Evolutionary conservation across 1,140 invertebrate species (phyloP), one percentile per base, ranked within the genome.

Genomic region (Goniozus legneri): DNA sequence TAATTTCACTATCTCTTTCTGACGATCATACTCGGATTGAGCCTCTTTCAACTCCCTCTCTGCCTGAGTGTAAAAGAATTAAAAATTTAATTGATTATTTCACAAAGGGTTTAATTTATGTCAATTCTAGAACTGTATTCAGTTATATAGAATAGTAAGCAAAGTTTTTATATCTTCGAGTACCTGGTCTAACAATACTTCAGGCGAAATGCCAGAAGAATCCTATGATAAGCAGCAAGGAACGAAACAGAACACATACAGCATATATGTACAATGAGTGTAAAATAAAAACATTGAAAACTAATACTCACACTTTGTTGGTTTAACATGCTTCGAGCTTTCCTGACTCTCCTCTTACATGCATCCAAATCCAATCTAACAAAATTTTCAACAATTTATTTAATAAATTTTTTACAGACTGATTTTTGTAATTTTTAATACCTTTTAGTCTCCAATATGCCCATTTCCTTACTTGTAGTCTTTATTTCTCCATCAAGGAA

Each of bases 401-500:
- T 31, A n/a, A n/a, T n/a, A n/a, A n/a, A n/a, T n/a, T n/a, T n/a
- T n/a, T n/a, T n/a, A n/a, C n/a, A n/a, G n/a, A n/a, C n/a, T n/a
- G n/a, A n/a, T n/a, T n/a, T n/a, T n/a, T n/a, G n/a, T n/a, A n/a
- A n/a, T 8, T 50, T 49, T 35, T 30, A 43, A 35, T 69, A 91
- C 91, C 87, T 77, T 75, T 88, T 89, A 38, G 76, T 85, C 77
- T 89, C 87, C 30, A 91, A 73, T 43, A 88, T 78, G 37, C 82
- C 81, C 58, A 86, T 80, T 67, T 89, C 87, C 67, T 86, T 87
- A 56, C 85, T 81, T 34, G 96, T 92, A 8, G 91, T 96, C 71
- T 92, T 95, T 89, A 97, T 95, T 77, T 97, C 95, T 22, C 91
- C 92, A 16, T 97, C 95, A 8, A 97, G 77, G 70, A 97, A 97